Evolutionary conservation across 53 echinoderm and acorn worm genomes (phyloP).

Genomic region (Arbacia lixula): DNA sequence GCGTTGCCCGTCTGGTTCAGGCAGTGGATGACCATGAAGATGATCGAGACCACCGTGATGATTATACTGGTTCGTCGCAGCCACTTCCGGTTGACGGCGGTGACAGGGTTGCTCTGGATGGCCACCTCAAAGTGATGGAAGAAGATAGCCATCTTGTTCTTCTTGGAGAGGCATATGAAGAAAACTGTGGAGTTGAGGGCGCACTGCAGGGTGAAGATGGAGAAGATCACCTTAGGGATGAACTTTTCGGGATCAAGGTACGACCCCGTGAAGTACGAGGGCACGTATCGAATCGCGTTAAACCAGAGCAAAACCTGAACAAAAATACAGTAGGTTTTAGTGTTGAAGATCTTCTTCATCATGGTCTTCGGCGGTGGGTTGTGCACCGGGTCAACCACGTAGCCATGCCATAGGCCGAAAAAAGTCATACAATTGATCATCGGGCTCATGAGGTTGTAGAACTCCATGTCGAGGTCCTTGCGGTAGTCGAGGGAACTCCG

Average conservation of each 20-base stretch:
- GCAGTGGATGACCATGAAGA: conserved; percentile 63
- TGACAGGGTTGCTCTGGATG: conserved; percentile 70
- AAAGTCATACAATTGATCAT: conserved; percentile 71
- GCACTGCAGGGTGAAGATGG: conserved; percentile 77
- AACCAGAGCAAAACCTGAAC: conserved; percentile 78
- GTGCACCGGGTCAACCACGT: conserved; percentile 63
- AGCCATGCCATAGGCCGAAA: conserved; percentile 85
- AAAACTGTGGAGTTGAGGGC: conserved; percentile 81
- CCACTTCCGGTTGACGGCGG: conserved; percentile 62
- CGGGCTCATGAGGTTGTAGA: conserved; percentile 72
- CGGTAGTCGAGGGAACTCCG: conserved; percentile 51
- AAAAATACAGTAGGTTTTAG: conserved; percentile 69
- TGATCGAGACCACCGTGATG: conserved; percentile 51
- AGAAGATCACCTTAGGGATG: conserved; percentile 83
- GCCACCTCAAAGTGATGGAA: conserved; percentile 78
- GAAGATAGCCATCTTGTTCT: conserved; percentile 64
- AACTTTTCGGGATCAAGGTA: conserved; percentile 60
- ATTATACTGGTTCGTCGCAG: conserved; percentile 54
- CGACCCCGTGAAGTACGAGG: conserved; percentile 75
- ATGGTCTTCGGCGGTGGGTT: conserved; percentile 49
- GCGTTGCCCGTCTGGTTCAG: conserved; percentile 77
- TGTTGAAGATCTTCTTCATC: conserved; percentile 73
- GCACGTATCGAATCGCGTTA: conserved; percentile 78
- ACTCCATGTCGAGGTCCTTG: conserved; percentile 64
- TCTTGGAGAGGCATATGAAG: conserved; percentile 63